Evolutionary conservation across 2,888 invertebrate genomes (phyloP), one percentile per base, ranked within the genome.

Genomic region (Callyntrura guangdongensis): DNA sequence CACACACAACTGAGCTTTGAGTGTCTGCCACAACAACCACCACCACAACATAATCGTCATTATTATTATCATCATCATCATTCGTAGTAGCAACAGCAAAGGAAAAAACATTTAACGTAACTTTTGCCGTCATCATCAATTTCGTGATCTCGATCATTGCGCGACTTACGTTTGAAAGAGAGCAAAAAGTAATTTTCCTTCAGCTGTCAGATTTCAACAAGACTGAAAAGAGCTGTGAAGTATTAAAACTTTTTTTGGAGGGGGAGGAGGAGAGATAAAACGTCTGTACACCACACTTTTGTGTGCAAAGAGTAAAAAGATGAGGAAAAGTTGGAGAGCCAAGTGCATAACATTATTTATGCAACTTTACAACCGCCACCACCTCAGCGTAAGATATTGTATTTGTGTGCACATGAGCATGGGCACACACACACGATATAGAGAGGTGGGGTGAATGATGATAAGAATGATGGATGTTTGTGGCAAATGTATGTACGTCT

Each of bases 131-230:
- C 36, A 36, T 36, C 36, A 36, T 36, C 36, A 36, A 4, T 36
- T 36, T 36, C 36, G 6, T 36, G 36, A 36, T 36, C 36, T 36
- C 36, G 36, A 12, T 6, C 45, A 12, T 9, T 36, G 4, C 9
- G 14, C 49, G 9, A 25, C 25, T 53, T n/a, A 49, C 20, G 9
- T 53, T 53, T 53, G 64, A 22, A 74, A 22, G 14, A 25, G 74
- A 53, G 25, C 36, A 77, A 72, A 77, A 77, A 74, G 77, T 77
- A 49, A 77, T 83, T 83, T 83, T 83, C 83, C 83, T 83, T 83
- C 83, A 83, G 64, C 83, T 83, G 83, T 83, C 82, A 82, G 64
- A 36, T 82, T 45, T 45, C 59, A 6, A 36, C 36, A 82, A n/a
- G 9, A 56, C n/a, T 20, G 47, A 67, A 67, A 36, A 36, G 36